Evolutionary conservation across 2,797 vertebrate genomes (phyloP).

Genomic region (Malurus splendens): DNA sequence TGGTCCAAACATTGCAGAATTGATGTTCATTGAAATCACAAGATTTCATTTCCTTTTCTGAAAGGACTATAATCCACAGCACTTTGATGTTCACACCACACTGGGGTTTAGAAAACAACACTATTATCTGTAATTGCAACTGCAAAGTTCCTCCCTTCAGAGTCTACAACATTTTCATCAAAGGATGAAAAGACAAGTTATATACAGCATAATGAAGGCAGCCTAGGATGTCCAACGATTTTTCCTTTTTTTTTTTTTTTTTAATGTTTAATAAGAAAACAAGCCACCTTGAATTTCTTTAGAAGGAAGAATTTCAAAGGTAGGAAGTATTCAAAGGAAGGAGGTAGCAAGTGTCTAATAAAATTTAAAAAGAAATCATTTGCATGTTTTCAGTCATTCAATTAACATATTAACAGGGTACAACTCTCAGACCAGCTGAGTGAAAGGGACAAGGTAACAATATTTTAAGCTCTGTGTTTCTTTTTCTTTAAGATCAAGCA

Average conservation of each 20-base stretch:
- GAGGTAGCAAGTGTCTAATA: neutral
- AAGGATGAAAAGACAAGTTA: conserved; percentile 30
- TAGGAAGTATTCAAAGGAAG: neutral
- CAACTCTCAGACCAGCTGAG: neutral
- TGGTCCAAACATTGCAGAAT: too few relatives aligned
- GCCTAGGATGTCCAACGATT: neutral
- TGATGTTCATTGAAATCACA: too few relatives aligned
- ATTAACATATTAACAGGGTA: neutral
- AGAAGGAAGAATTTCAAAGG: neutral
- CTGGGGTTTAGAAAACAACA: conserved; percentile 42
- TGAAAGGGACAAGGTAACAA: neutral
- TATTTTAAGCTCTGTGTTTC: neutral
- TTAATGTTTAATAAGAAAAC: neutral
- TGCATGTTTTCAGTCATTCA: neutral
- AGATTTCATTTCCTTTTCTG: too few relatives aligned
- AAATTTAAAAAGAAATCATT: neutral
- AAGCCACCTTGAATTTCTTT: neutral
- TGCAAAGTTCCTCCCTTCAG: conserved; percentile 23
- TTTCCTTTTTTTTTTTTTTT: neutral
- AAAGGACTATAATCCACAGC: conserved; percentile 39
- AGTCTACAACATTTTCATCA: conserved; percentile 27
- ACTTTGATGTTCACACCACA: conserved; percentile 45
- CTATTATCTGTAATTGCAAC: conserved; percentile 42
- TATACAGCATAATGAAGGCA: neutral
- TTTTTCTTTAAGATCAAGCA: neutral